phyloP scores from a whole-genome alignment of 2,797 vertebrate genomes.

The Silurus aristotelis region DNA sequence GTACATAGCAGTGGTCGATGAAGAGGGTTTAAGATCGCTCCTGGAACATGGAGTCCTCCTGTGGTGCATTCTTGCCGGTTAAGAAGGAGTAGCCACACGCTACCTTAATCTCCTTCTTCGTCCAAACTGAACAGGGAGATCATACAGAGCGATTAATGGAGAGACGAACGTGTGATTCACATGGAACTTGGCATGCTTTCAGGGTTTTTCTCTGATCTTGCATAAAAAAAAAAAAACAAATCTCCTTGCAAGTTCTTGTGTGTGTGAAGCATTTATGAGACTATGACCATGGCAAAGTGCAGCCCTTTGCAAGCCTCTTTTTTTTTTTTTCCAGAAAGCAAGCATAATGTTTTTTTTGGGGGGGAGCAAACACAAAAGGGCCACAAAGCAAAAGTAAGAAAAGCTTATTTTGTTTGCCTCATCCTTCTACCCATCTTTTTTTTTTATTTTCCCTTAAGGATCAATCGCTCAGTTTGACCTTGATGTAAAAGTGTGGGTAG shows the following conservation, averaged over 20 bases:
- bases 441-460: not conserved
- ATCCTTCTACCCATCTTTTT: not conserved
- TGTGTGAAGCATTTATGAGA: conserved; percentile 41
- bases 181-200: conserved; percentile 40
- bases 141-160: not conserved
- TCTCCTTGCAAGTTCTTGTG: not conserved
- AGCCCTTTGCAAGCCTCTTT: conserved; percentile 31
- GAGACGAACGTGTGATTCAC: conserved; percentile 30
- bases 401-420: not conserved
- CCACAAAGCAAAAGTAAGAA: not conserved
- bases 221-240: conserved; percentile 9
- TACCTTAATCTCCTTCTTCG: conserved; percentile 10
- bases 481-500: not conserved
- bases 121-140: not conserved
- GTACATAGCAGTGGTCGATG: not conserved
- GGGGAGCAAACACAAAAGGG: not conserved
- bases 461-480: not conserved
- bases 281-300: conserved; percentile 42
- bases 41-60: conserved; percentile 18
- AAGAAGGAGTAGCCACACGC: not conserved
- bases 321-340: not conserved
- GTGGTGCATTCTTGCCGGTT: not conserved
- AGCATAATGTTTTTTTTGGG: not conserved
- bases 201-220: conserved; percentile 37
- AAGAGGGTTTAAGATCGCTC: not conserved